A percentile compares a stretch with the other conserved stretches of the same genome.
Conservation (phyloP, 2,888 invertebrate genomes). For the Oxycera nigricornis region DNA sequence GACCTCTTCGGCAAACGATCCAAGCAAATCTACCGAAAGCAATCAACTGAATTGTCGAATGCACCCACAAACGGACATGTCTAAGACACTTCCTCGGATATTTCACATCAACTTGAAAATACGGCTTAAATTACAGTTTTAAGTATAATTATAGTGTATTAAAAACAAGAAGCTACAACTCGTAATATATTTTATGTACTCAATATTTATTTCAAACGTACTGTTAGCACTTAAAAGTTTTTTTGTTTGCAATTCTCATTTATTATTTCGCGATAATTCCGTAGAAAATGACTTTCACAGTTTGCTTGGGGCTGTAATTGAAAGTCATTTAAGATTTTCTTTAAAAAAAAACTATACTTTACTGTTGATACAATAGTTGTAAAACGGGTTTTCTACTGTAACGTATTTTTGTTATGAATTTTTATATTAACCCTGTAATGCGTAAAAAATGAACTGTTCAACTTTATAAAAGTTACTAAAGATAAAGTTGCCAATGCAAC, state of each 20-base stretch:
- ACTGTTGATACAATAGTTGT: background rate
- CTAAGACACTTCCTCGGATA: background rate
- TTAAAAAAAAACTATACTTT: background rate
- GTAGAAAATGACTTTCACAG: background rate
- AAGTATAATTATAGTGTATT: background rate
- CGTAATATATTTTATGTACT: slow-evolving; percentile 3
- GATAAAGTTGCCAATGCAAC: background rate
- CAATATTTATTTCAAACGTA: background rate
- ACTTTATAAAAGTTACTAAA: background rate
- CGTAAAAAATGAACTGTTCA: background rate
- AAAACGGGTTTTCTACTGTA: background rate
- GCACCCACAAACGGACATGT: slow-evolving; percentile 47
- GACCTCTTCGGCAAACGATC: slow-evolving; percentile 54
- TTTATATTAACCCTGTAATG: background rate
- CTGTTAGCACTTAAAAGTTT: background rate
- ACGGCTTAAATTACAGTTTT: background rate
- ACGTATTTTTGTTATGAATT: background rate
- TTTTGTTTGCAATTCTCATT: too few species aligned
- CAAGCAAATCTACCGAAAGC: slow-evolving; percentile 53
- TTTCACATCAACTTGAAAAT: background rate
- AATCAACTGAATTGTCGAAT: slow-evolving; percentile 53
- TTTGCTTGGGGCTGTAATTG: background rate
- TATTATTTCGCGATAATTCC: background rate
- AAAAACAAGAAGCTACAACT: background rate
- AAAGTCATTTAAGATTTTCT: background rate